Evolutionary conservation across 2,888 invertebrate species (phyloP).

Genomic region (Hoplodrina blanda): DNA sequence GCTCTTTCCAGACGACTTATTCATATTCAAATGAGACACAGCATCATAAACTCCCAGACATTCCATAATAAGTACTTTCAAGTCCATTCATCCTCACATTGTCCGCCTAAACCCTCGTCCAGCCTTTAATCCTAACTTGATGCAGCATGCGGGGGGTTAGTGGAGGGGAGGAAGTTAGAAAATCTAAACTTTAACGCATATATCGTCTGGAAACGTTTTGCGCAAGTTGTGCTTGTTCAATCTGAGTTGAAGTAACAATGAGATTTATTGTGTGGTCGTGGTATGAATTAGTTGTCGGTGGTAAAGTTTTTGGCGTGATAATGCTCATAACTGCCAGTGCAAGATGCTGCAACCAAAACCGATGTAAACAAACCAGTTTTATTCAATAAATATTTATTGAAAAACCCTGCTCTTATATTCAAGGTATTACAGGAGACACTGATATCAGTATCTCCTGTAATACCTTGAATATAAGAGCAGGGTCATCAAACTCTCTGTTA

Average conservation of each 20-base stretch:
- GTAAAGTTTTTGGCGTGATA: not conserved
- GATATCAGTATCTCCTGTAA: no score
- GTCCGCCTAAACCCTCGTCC: conserved; percentile 44
- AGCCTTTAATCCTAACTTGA: conserved; percentile 58
- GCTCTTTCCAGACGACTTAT: conserved; percentile 17
- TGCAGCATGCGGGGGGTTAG: conserved; percentile 19
- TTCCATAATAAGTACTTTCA: conserved; percentile 26
- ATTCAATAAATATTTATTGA: no score
- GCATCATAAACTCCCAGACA: conserved; percentile 36
- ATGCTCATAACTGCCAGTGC: not conserved
- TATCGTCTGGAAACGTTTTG: conserved; percentile 67
- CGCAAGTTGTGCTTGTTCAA: conserved; percentile 40
- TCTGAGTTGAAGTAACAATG: conserved; percentile 43
- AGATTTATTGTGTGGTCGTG: conserved; percentile 44
- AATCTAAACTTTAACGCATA: conserved; percentile 68
- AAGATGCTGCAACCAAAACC: no score
- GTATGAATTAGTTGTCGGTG: conserved; percentile 42
- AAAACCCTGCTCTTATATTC: no score
- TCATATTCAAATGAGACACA: conserved; percentile 19
- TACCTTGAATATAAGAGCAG: no score
- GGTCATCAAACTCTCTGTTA: no score
- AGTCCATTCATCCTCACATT: conserved; percentile 36
- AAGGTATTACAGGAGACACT: no score
- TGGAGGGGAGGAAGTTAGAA: conserved; percentile 30
- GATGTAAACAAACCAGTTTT: no score